Evolutionary conservation across 2,113 vertebrate genomes (phyloP).

Genomic region (Ammodytes dubius): DNA sequence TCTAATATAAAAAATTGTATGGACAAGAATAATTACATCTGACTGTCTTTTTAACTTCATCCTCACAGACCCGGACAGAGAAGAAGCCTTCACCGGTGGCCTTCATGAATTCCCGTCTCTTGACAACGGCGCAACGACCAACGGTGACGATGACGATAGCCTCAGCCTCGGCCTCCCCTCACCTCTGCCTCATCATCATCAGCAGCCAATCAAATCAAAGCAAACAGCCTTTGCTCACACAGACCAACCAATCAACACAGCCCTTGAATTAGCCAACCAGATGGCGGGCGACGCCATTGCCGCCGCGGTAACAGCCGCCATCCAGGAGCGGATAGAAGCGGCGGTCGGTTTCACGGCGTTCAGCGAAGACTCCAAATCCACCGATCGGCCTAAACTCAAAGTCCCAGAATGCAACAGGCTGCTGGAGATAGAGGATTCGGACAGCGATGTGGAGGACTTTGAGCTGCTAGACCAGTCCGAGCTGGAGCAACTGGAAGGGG

Average conservation of each 20-base stretch:
- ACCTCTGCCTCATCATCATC: slow-evolving; percentile 20
- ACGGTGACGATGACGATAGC: slow-evolving; percentile 89
- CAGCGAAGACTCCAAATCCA: background rate
- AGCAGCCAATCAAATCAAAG: slow-evolving; percentile 63
- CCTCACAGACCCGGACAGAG: slow-evolving; percentile 90
- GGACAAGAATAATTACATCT: too few relatives aligned
- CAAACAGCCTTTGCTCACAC: slow-evolving; percentile 56
- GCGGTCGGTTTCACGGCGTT: slow-evolving; percentile 21
- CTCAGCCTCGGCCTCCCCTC: slow-evolving; percentile 88
- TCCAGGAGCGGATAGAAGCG: slow-evolving; percentile 90
- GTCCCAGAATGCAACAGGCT: slow-evolving; percentile 58
- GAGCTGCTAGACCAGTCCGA: slow-evolving; percentile 98
- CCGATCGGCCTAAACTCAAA: slow-evolving; percentile 19
- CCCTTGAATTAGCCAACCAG: slow-evolving; percentile 87
- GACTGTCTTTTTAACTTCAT: background rate
- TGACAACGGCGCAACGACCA: slow-evolving; percentile 91
- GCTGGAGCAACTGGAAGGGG: slow-evolving; percentile 95
- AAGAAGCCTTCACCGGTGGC: slow-evolving; percentile 90
- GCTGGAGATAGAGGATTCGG: slow-evolving; percentile 88
- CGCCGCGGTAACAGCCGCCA: slow-evolving; percentile 89
- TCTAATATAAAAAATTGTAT: too few relatives aligned
- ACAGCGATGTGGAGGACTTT: slow-evolving; percentile 97
- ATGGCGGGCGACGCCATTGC: slow-evolving; percentile 89
- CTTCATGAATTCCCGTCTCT: slow-evolving; percentile 94
- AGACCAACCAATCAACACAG: slow-evolving; percentile 60